These are phyloP conservation scores for Hippoglossus stenolepis DNA, from an alignment of 2,113 vertebrate species.

Conservation along the genomic window DNA sequence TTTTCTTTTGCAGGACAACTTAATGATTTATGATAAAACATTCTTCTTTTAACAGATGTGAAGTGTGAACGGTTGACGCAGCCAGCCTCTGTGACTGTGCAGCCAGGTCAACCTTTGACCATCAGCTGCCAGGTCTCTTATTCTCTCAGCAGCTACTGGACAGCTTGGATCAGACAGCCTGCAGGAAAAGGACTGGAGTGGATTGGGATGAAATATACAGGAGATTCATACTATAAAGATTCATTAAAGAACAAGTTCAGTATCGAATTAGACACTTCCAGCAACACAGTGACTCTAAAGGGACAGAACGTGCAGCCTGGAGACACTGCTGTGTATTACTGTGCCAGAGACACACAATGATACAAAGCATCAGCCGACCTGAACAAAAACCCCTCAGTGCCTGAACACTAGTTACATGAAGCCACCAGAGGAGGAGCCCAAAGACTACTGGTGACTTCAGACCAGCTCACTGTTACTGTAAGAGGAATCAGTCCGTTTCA, in stretches of 20 bases:
- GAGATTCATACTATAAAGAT: background rate
- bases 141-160: background rate
- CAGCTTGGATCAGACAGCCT: conserved; percentile 58
- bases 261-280: conserved; percentile 26
- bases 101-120: conserved; percentile 36
- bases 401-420: conserved; percentile 3
- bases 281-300: conserved; percentile 34
- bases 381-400: conserved; percentile 39
- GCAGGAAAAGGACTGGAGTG: conserved; percentile 60
- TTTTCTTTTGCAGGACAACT: too few relatives aligned
- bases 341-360: conserved; percentile 25
- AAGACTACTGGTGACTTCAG: background rate
- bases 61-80: conserved; percentile 48
- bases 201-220: background rate
- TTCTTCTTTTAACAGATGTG: conserved; percentile 1
- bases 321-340: conserved; percentile 43
- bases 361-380: conserved; percentile 26
- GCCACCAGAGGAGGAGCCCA: conserved; percentile 10
- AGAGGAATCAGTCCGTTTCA: background rate
- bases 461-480: background rate
- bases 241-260: conserved; percentile 51
- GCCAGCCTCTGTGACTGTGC: conserved; percentile 49
- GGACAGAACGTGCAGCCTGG: conserved; percentile 55
- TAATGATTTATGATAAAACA: too few relatives aligned
- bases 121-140: conserved; percentile 29